These are phyloP conservation scores for Alectura lathami DNA, from an alignment of 2,113 vertebrate species.

Conservation along the genomic window DNA sequence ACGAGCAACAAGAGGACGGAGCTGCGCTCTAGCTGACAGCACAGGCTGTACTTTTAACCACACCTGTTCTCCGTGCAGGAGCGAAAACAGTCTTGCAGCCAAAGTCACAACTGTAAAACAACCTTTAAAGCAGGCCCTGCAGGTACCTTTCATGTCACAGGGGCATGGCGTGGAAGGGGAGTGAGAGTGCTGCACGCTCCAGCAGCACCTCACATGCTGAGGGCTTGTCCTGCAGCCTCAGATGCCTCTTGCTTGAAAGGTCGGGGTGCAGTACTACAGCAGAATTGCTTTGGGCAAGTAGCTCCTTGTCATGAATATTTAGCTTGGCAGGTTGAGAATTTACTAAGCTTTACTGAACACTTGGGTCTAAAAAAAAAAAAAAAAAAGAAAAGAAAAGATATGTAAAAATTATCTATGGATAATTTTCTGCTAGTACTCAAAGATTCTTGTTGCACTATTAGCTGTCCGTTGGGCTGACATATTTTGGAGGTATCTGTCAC, in stretches of 20 bases:
- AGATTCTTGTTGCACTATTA: background rate
- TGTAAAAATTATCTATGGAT: background rate
- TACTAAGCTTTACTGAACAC: background rate
- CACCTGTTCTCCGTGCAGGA: background rate
- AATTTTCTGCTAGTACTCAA: background rate
- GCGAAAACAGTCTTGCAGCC: background rate
- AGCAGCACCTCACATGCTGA: background rate
- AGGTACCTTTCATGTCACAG: background rate
- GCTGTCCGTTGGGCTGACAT: background rate
- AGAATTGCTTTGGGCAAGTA: background rate
- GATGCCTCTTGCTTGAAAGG: background rate
- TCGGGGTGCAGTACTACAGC: background rate
- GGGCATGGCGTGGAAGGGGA: background rate
- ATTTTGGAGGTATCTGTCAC: background rate
- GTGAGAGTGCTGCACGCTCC: background rate
- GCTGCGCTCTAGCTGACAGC: background rate
- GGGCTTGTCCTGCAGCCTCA: background rate
- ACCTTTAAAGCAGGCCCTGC: background rate
- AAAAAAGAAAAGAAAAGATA: background rate
- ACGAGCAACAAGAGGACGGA: background rate
- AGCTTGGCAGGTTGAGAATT: background rate
- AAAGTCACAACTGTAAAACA: background rate
- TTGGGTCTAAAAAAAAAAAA: background rate
- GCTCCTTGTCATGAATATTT: slow-evolving; percentile 15
- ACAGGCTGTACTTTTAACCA: background rate